Base-by-base conservation (phyloP, 2,888 invertebrate genomes). In the Ectropis crepuscularia region DNA sequence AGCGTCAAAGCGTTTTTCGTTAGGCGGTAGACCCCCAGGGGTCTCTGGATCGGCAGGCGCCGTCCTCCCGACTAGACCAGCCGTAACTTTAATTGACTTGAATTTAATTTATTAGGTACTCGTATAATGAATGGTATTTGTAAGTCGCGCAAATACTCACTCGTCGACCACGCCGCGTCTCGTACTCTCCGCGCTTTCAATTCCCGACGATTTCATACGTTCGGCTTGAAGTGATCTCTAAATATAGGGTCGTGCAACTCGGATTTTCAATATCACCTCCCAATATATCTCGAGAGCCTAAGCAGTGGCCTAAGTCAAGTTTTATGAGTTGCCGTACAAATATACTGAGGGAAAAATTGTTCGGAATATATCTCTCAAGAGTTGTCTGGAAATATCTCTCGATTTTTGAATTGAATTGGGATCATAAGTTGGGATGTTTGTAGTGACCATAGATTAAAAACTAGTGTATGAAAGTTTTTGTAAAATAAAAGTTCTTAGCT, bases 251-350 rank as follows among this genome's bases (percentile, higher is more conserved):
- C 80, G 79, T 80, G 82, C 79, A 81, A 80, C 83, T 79, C 77
- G 78, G 79, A 81, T 82, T 84, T 82, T 82, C 86, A 87, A 87
- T 87, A 87, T 82, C 81, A 67, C 65, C 71, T 58, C 65, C 79
- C 87, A 87, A 87, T 87, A 87, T 83, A 76, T 81, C 78, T 81
- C 74, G 72, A 81, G 82, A 73, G 83, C 70, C 74, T 69, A 74
- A 79, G 74, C 77, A 81, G 80, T 82, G 46, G 59, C 48, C 79
- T 87, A 87, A 87, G 86, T 86, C 86, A 82, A 81, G 81, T 84
- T 87, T 84, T 87, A 87, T 87, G 85, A 86, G 83, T 75, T 74
- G 62, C 74, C 68, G 73, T 76, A 74, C 79, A 80, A 82, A 81
- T 76, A 80, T 66, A 74, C 75, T 39, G 39, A 57, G 65, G 53